A percentile compares a stretch with the other conserved stretches of the same genome.
phyloP scores from a whole-genome alignment of 2,113 vertebrate genomes.

The Engystomops pustulosus region DNA sequence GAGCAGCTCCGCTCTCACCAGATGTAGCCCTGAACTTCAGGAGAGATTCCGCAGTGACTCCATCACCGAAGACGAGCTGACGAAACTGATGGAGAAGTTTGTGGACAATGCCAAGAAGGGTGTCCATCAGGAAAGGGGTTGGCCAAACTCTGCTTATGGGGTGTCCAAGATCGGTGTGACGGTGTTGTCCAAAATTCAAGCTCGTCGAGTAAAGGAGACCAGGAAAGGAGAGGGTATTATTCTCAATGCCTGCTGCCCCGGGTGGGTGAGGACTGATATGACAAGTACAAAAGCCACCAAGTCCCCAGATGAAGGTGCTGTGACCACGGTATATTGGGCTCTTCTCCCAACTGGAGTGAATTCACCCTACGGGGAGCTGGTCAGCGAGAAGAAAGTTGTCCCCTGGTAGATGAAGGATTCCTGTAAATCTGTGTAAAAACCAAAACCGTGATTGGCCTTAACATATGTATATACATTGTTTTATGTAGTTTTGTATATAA shows the following conservation, averaged over 20 bases:
- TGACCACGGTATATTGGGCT: constrained; percentile 87
- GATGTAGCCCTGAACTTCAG: constrained; percentile 81
- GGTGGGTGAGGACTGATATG: constrained; percentile 93
- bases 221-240: constrained; percentile 83
- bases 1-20: constrained; percentile 64
- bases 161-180: constrained; percentile 88
- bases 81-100: constrained; percentile 84
- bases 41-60: constrained; percentile 81
- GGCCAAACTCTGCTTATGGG: constrained; percentile 82
- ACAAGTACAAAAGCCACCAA: constrained; percentile 81
- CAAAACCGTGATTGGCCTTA: neutral
- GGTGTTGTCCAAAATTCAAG: constrained; percentile 85
- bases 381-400: constrained; percentile 80
- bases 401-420: constrained; percentile 74
- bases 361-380: constrained; percentile 82
- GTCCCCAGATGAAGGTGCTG: constrained; percentile 86
- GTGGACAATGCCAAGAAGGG: constrained; percentile 76
- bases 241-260: constrained; percentile 92
- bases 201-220: constrained; percentile 73
- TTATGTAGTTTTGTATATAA: too few relatives aligned
- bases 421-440: neutral
- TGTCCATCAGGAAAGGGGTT: constrained; percentile 77
- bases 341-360: constrained; percentile 77
- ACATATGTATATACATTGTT: too few relatives aligned
- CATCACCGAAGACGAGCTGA: constrained; percentile 88